Evolutionary conservation across 2,888 invertebrate species (phyloP), one percentile per base, ranked within the genome.

Genomic region (Alsophila aescularia): DNA sequence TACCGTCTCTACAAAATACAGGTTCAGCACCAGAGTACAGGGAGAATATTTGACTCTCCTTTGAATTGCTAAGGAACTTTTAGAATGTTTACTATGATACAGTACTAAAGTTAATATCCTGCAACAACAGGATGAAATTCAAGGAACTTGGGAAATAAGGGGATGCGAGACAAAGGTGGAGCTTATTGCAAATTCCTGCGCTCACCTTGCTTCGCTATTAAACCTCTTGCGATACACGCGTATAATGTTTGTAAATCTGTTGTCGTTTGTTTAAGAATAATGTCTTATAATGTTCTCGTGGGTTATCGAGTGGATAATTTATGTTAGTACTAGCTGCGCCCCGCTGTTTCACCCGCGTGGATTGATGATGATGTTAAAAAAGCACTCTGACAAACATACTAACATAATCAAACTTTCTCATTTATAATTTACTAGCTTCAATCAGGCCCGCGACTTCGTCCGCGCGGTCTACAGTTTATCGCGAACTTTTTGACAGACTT

Each of bases 161-260:
- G 79, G 76, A 70, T 67, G 66, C 69, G 79, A 85, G 84, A 85
- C 85, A 85, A 85, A 87, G 87, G 85, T 83, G 73, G 73, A 74
- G 84, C 83, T 89, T 90, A 90, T 90, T 90, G 89, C 87, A 81
- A 85, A 90, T 89, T 90, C 90, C 85, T 70, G 58, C 74, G 81
- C 77, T 83, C 85, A 87, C 86, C 83, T 87, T 79, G 72, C 76
- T 74, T 72, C 69, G 78, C 82, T 85, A 82, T 85, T 85, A 83
- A 82, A 81, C 79, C 69, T 66, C 79, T 73, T 75, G 78, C 79
- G 72, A 80, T 83, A 81, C 79, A 70, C 32, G 60, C 70, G 67
- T 70, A 69, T 73, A 72, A 68, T 75, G 73, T 73, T 70, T 73
- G 65, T 72, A 64, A 70, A 70, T 73, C 68, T 67, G 29, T 41